Evolutionary conservation across 2,797 vertebrate species (phyloP).

Genomic region (Lepus oiostolus): DNA sequence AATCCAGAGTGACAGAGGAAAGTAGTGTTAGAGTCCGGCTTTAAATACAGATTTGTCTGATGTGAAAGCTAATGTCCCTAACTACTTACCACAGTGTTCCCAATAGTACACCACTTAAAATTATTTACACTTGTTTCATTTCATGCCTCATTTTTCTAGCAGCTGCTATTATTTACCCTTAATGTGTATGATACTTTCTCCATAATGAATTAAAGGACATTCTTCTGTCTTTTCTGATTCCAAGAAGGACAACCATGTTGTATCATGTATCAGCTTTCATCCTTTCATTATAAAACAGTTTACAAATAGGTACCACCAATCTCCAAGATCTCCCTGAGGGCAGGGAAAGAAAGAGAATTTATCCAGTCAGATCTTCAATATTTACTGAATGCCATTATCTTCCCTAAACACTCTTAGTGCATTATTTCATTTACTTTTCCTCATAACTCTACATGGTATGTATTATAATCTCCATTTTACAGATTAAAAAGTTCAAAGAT

Average conservation of each 20-base stretch:
- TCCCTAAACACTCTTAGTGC: fast-evolving
- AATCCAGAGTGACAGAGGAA: no score
- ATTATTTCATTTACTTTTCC: not conserved
- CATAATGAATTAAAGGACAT: not conserved
- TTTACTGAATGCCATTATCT: not conserved
- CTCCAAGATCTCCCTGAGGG: not conserved
- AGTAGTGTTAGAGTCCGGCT: not conserved
- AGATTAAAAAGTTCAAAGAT: not conserved
- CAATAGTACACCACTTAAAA: not conserved
- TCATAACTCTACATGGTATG: not conserved
- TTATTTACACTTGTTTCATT: not conserved
- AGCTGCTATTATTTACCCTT: not conserved
- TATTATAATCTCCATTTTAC: not conserved
- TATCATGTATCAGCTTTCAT: not conserved
- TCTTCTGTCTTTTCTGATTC: not conserved
- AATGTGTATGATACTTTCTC: not conserved
- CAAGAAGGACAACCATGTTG: not conserved
- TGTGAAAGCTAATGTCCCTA: not conserved
- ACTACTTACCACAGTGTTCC: not conserved
- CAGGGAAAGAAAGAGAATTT: not conserved
- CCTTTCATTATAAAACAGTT: not conserved
- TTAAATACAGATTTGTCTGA: not conserved
- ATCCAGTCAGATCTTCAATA: not conserved
- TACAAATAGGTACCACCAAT: not conserved
- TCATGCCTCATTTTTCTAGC: not conserved